Evolutionary conservation across 2,797 vertebrate genomes (phyloP), one percentile per base, ranked within the genome.

Genomic region (Distichodus sexfasciatus): DNA sequence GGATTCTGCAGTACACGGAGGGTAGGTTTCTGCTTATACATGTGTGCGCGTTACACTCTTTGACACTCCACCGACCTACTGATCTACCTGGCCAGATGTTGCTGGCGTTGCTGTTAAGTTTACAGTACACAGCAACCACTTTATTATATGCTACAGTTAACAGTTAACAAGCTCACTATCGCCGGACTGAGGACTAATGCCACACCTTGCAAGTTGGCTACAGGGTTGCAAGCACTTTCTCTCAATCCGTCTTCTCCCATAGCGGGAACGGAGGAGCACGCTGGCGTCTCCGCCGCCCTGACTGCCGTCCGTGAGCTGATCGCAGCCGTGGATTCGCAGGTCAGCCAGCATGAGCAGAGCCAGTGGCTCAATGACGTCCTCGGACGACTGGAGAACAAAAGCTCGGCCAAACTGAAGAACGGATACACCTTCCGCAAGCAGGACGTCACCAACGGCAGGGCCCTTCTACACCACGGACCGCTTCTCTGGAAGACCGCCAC

Each of bases 401-500:
- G 93, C 1, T 85, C 81, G 0, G 91, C 93, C 24, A 98, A 97
- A 78, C 85, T 98, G 79, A 98, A 98, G 83, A 96, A 87, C 2
- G 95, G 97, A 8, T 81, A 89, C 3, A 66, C 92, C 28, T 98
- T 97, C 76, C 91, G 95, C 69, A 98, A 98, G 82, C 94, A 98
- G 83, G 92, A 97, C 53, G 87, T 99, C 78, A 88, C 78, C 54
- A 89, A 88, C 19, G 93, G 93, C 12, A 89, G 93, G 12, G 88
- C 83, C 0, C 90, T 99, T 53, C 86, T 92, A 48, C 86, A 96
- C 23, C 92, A 95, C 53, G 94, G 96, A 9, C 76, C 93, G 29
- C 90, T 98, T 1, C 93, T 94, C 62, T 98, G 96, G 96, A 99
- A 99, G 83, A 97, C 95, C 0, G 97, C 97, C 0, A 96, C 97